phyloP scores from a whole-genome alignment of 1,140 invertebrate genomes.

The Caenorhabditis remanei region DNA sequence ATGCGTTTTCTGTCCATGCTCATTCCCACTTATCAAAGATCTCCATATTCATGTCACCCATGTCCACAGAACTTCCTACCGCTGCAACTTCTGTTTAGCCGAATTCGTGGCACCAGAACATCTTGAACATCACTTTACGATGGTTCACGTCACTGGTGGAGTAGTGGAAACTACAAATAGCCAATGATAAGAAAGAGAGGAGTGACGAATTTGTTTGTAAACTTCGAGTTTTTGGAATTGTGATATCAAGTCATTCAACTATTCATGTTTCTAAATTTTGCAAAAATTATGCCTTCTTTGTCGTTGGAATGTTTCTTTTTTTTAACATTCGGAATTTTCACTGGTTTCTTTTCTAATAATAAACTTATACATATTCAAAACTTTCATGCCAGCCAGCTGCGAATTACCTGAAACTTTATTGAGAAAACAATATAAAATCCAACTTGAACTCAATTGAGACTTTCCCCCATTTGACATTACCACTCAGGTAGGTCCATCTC shows the following conservation, averaged over 20 bases:
- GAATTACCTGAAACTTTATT: too few species aligned
- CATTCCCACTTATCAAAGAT: not conserved
- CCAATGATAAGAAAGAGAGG: not conserved
- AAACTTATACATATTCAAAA: too few species aligned
- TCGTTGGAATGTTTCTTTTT: too few species aligned
- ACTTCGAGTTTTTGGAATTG: not conserved
- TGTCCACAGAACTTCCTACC: not conserved
- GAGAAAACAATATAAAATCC: too few species aligned
- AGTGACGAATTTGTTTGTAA: not conserved
- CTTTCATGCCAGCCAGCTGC: too few species aligned
- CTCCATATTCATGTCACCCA: not conserved
- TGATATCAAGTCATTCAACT: not conserved
- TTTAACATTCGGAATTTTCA: too few species aligned
- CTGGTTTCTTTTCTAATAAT: too few species aligned
- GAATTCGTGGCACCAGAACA: conserved; percentile 29
- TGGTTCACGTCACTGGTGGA: not conserved
- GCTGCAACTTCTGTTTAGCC: conserved; percentile 6
- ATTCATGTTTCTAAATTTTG: too few species aligned
- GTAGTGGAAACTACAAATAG: not conserved
- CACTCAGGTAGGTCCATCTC: not conserved
- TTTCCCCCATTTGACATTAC: not conserved
- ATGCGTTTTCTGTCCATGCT: conserved; percentile 24
- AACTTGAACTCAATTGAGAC: too few species aligned
- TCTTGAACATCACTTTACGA: conserved; percentile 18
- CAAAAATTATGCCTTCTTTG: too few species aligned